Evolutionary conservation across 2,888 invertebrate species (phyloP).

Genomic region (Cryptophagus acutangulus): DNA sequence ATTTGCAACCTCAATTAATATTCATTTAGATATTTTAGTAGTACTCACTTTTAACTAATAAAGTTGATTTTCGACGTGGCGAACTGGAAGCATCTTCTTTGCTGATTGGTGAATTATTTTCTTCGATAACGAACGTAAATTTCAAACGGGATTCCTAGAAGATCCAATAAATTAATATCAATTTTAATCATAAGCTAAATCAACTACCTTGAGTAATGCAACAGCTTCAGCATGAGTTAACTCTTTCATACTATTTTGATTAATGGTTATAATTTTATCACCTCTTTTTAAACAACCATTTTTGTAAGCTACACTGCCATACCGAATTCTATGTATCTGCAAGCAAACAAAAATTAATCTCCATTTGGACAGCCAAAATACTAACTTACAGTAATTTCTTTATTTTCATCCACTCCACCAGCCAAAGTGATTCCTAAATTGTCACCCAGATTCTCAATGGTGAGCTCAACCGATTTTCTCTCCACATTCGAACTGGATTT

Average conservation of each 20-base stretch:
- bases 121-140: conserved; percentile 66
- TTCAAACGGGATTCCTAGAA: conserved; percentile 70
- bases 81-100: conserved; percentile 16
- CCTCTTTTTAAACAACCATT: conserved; percentile 83
- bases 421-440: conserved; percentile 84
- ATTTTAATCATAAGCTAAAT: neutral
- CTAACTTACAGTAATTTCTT: conserved; percentile 75
- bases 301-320: conserved; percentile 79
- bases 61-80: conserved; percentile 23
- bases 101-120: conserved; percentile 21
- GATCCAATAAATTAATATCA: conserved; percentile 3
- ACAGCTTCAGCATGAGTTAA: conserved; percentile 84
- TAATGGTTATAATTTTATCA: conserved; percentile 83
- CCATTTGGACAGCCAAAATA: conserved; percentile 21
- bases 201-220: conserved; percentile 72
- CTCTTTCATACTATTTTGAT: conserved; percentile 76
- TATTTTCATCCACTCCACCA: conserved; percentile 85
- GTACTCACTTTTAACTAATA: too few species aligned
- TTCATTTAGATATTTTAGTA: too few species aligned
- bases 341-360: conserved; percentile 18
- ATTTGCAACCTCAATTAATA: too few species aligned
- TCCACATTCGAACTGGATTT: conserved; percentile 30
- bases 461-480: conserved; percentile 61
- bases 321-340: conserved; percentile 81
- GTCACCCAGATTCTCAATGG: conserved; percentile 63